A percentile compares a stretch with the other conserved stretches of the same genome.
phyloP scores from a whole-genome alignment of 2,888 invertebrate species.

The Conus canariensis region DNA sequence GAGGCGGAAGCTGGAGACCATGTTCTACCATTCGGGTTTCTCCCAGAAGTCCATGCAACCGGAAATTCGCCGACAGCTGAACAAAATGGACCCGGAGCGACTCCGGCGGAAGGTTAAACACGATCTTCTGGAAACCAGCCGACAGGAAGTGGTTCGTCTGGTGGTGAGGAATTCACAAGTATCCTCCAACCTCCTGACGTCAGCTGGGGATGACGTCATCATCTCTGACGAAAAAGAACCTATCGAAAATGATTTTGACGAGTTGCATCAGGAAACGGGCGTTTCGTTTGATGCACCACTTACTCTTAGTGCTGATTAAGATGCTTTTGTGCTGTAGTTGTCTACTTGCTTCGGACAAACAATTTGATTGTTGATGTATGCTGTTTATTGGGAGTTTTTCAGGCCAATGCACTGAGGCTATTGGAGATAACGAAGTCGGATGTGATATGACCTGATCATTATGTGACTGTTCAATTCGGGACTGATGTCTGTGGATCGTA shows the following conservation, averaged over 20 bases:
- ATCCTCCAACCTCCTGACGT: slow-evolving; percentile 21
- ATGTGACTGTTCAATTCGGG: no score
- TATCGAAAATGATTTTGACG: background rate
- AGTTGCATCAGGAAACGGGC: background rate
- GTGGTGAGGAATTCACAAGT: slow-evolving; percentile 13
- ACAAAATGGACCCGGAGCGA: slow-evolving; percentile 25
- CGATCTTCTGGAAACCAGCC: slow-evolving; percentile 31
- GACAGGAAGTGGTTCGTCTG: slow-evolving; percentile 41
- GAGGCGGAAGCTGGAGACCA: slow-evolving; percentile 44
- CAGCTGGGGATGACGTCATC: background rate
- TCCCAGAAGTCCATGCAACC: slow-evolving; percentile 42
- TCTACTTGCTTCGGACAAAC: no score
- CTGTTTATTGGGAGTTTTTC: no score
- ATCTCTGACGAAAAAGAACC: background rate
- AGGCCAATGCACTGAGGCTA: no score
- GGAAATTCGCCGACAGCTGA: slow-evolving; percentile 40
- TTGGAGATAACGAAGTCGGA: no score
- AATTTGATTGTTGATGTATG: no score
- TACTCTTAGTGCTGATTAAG: background rate
- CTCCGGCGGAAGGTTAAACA: slow-evolving; percentile 10
- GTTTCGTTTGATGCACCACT: background rate
- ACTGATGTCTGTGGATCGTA: no score
- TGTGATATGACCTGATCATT: no score
- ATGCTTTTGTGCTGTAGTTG: background rate
- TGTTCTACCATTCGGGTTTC: slow-evolving; percentile 41